phyloP scores from a whole-genome alignment of 1,140 invertebrate genomes.

The Drosophila fuyamai region DNA sequence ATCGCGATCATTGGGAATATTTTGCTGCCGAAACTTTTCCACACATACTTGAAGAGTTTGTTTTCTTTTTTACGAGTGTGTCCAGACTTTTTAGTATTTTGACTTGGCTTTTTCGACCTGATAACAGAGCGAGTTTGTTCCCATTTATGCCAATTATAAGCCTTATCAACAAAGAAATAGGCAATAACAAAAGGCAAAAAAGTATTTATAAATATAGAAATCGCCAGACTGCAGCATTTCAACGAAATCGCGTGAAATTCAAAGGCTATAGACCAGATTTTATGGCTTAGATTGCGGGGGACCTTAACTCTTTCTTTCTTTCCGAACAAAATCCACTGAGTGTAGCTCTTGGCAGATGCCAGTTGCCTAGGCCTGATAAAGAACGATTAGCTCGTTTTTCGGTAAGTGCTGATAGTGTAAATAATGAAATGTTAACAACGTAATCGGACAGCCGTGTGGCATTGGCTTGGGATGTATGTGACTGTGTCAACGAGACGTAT shows the following conservation, averaged over 20 bases:
- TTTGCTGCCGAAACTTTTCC: constrained; percentile 61
- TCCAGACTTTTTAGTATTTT: constrained; percentile 24
- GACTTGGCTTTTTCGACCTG: constrained; percentile 12
- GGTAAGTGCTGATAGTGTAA: constrained; percentile 33
- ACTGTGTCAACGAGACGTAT: constrained; percentile 46
- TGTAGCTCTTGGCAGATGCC: neutral
- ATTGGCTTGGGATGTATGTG: constrained; percentile 31
- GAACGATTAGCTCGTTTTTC: constrained; percentile 4
- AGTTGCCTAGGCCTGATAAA: constrained; percentile 49
- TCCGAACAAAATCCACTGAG: neutral
- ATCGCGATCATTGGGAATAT: constrained; percentile 25
- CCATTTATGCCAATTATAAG: constrained; percentile 14
- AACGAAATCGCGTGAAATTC: constrained; percentile 43
- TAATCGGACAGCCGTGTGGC: constrained; percentile 13
- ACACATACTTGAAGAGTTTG: constrained; percentile 16
- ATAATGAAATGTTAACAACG: constrained; percentile 19
- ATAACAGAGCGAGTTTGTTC: constrained; percentile 28
- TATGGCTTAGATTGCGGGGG: constrained; percentile 18
- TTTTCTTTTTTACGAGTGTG: constrained; percentile 32
- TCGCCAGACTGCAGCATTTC: constrained; percentile 50
- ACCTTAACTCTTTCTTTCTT: neutral
- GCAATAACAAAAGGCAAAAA: neutral
- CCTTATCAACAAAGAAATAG: constrained; percentile 17
- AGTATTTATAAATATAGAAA: constrained; percentile 10
- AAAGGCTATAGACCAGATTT: constrained; percentile 14